Percentiles rank a stretch among this genome's conserved stretches.
Evolutionary conservation across 2,113 vertebrate species (phyloP).

Genomic region (Psittacula cyanocephala): DNA sequence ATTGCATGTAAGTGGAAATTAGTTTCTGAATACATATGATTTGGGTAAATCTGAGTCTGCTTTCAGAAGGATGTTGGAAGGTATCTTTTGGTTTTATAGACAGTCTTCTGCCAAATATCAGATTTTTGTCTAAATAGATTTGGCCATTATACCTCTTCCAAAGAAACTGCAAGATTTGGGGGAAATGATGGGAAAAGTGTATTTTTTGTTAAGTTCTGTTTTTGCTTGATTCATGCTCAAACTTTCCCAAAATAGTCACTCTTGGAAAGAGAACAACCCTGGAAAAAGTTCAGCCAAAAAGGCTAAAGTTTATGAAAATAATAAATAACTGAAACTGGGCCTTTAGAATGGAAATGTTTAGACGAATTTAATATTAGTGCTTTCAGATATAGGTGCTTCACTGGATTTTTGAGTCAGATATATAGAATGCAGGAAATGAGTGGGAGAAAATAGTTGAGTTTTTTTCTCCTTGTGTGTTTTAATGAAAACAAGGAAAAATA

Average conservation of each 20-base stretch:
- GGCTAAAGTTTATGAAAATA: slow-evolving; percentile 61
- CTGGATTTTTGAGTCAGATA: slow-evolving; percentile 6
- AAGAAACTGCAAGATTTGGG: not conserved
- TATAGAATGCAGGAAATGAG: not conserved
- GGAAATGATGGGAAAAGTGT: slow-evolving; percentile 24
- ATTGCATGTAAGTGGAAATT: not conserved
- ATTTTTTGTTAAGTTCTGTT: not conserved
- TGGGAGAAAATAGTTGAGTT: not conserved
- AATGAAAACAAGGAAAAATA: slow-evolving; percentile 28
- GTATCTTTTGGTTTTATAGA: not conserved
- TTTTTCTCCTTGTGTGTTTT: not conserved
- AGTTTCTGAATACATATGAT: not conserved
- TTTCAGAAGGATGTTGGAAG: not conserved
- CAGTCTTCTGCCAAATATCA: not conserved
- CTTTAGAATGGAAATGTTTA: slow-evolving; percentile 60
- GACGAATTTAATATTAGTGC: slow-evolving; percentile 8
- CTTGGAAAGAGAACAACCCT: slow-evolving; percentile 39
- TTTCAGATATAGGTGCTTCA: slow-evolving; percentile 2
- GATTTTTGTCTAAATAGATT: not conserved
- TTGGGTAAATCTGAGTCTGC: not conserved
- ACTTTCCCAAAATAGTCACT: slow-evolving; percentile 43
- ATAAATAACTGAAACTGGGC: slow-evolving; percentile 39
- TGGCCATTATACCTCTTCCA: not conserved
- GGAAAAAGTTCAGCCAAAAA: slow-evolving; percentile 51
- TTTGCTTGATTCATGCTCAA: slow-evolving; percentile 31